Evolutionary conservation across 2,797 vertebrate species (phyloP).

Genomic region (Artibeus jamaicensis): DNA sequence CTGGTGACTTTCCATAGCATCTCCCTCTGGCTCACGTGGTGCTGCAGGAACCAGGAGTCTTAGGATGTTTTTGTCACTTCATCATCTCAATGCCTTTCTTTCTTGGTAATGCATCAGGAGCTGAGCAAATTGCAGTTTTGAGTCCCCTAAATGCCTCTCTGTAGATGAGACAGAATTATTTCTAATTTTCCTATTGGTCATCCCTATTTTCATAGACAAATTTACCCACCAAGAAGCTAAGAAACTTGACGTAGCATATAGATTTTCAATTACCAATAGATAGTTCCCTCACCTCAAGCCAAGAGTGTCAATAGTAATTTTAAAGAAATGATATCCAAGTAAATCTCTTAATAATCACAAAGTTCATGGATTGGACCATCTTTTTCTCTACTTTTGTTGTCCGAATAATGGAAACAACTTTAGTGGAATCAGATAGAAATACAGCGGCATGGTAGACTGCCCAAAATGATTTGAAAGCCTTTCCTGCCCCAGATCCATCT

Average conservation of each 20-base stretch:
- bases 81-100: not conserved
- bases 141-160: not conserved
- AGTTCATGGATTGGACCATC: not conserved
- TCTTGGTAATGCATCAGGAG: not conserved
- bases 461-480: not conserved
- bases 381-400: not conserved
- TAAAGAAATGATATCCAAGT: not conserved
- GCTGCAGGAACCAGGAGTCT: not conserved
- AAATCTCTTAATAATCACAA: not conserved
- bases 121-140: not conserved
- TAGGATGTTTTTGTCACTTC: not conserved
- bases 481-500: rapidly evolving
- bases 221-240: not conserved
- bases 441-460: not conserved
- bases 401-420: not conserved
- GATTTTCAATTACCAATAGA: not conserved
- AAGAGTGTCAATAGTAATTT: not conserved
- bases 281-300: not conserved
- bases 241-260: not conserved
- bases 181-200: not conserved
- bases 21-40: not conserved
- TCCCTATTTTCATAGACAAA: not conserved
- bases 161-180: not conserved
- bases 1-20: not conserved
- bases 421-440: not conserved